These are phyloP conservation scores for Fregetta grallaria DNA, from an alignment of 2,113 vertebrate genomes.

Conservation along the genomic window DNA sequence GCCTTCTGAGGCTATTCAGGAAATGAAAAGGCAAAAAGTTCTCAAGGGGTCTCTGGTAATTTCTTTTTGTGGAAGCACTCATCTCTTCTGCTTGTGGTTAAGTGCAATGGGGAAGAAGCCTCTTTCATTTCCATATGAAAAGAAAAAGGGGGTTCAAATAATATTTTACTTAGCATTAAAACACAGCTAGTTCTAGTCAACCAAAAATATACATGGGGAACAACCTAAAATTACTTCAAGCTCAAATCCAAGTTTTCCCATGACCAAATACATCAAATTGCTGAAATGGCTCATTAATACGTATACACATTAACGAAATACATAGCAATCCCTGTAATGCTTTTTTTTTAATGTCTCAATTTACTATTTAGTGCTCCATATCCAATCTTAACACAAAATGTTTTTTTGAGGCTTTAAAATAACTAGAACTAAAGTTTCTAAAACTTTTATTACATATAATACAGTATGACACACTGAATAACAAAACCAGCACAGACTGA, in stretches of 20 bases:
- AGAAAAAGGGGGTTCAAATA: background rate
- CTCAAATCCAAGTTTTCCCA: background rate
- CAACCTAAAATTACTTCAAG: background rate
- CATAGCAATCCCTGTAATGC: background rate
- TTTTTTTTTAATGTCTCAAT: background rate
- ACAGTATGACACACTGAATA: background rate
- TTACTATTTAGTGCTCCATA: background rate
- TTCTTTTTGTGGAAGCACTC: background rate
- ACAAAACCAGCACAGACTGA: background rate
- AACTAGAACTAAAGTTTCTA: background rate
- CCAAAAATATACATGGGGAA: background rate
- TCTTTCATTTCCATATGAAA: background rate
- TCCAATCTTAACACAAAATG: background rate
- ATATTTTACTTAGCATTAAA: background rate
- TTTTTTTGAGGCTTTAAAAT: background rate
- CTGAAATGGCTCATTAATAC: background rate
- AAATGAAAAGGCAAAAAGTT: background rate
- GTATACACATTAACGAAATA: fast-evolving
- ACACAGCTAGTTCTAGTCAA: background rate
- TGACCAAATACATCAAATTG: background rate
- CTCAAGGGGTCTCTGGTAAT: background rate
- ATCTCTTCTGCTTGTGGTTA: background rate
- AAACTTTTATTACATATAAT: background rate
- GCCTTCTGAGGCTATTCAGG: background rate
- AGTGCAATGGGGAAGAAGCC: background rate